Conservation (phyloP, 2,888 invertebrate genomes). For the Ormyrus thymus region DNA sequence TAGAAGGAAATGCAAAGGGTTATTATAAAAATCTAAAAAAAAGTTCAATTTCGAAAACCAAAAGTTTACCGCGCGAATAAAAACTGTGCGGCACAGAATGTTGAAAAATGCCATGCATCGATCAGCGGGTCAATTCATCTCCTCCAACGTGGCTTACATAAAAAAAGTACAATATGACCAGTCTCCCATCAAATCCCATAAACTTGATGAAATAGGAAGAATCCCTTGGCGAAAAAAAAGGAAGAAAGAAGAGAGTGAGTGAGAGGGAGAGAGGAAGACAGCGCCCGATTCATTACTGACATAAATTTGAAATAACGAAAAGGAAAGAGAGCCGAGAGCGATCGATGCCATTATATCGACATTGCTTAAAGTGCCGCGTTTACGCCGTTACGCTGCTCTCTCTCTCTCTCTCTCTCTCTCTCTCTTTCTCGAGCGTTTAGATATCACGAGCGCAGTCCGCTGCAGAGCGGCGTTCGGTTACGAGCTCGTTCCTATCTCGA, state of each 20-base stretch:
- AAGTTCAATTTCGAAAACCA: neutral
- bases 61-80: constrained; percentile 3
- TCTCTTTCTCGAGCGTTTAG: constrained; percentile 12
- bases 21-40: neutral
- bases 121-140: constrained; percentile 11
- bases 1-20: neutral
- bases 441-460: constrained; percentile 3
- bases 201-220: constrained; percentile 21
- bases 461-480: constrained; percentile 19
- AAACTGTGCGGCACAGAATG: neutral
- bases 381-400: neutral
- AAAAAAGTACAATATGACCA: neutral
- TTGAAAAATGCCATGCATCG: constrained; percentile 21
- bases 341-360: constrained; percentile 53
- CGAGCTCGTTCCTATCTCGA: constrained; percentile 46
- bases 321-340: neutral
- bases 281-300: constrained; percentile 31
- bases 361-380: constrained; percentile 43
- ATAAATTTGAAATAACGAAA: constrained; percentile 20
- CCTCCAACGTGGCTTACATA: neutral
- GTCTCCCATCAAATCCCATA: constrained; percentile 11
- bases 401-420: neutral
- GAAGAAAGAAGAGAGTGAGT: neutral
- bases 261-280: neutral
- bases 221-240: neutral